Conservation (phyloP, 2,113 vertebrate species). For the Phylloscopus trochiloides region DNA sequence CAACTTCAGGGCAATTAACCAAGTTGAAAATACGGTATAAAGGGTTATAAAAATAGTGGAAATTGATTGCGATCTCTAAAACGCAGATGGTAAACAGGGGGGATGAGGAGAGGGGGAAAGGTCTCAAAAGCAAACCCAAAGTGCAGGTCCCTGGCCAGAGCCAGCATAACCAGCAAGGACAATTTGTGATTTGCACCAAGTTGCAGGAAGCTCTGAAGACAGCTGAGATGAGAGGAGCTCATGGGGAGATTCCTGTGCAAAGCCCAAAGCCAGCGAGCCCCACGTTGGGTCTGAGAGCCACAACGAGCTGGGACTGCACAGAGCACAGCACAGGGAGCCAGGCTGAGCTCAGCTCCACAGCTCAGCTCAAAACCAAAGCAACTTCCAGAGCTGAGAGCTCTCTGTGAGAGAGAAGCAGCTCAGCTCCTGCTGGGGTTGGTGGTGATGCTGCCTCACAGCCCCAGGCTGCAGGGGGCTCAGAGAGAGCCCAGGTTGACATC, state of each 20-base stretch:
- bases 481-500: background rate
- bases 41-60: background rate
- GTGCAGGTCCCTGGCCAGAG: background rate
- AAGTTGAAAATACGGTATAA: background rate
- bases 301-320: background rate
- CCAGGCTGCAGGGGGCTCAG: background rate
- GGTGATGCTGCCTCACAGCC: background rate
- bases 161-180: background rate
- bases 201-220: background rate
- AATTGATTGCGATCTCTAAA: background rate
- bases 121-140: background rate
- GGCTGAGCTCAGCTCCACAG: background rate
- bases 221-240: background rate
- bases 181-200: background rate
- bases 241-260: background rate
- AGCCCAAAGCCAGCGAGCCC: background rate
- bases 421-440: background rate
- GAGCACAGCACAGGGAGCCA: background rate
- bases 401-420: background rate
- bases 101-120: too few relatives aligned
- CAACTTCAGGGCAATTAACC: background rate
- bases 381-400: background rate
- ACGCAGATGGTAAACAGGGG: background rate
- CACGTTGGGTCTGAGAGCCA: background rate
- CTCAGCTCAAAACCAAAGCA: background rate